These are phyloP conservation scores for Philaethria dido DNA, from an alignment of 2,888 invertebrate species.

Conservation along the genomic window DNA sequence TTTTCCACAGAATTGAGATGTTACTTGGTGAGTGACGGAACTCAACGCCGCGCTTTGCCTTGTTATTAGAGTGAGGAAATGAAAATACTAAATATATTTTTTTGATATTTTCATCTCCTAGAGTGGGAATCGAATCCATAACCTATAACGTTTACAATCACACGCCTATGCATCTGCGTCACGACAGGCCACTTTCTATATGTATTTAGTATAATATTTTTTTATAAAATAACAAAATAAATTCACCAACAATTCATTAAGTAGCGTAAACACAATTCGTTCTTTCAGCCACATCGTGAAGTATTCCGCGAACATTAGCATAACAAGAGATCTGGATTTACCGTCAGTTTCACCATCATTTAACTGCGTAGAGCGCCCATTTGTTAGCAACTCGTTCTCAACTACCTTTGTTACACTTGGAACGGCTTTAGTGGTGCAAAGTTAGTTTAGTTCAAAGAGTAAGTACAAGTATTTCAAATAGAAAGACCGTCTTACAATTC, in stretches of 20 bases:
- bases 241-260: constrained; percentile 3
- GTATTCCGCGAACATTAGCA: constrained; percentile 33
- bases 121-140: no score
- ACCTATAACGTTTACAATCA: no score
- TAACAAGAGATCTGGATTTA: constrained; percentile 41
- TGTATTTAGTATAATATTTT: neutral
- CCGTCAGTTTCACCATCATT: constrained; percentile 41
- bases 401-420: constrained; percentile 42
- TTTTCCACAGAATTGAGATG: no score
- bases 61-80: no score
- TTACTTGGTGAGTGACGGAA: no score
- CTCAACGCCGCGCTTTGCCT: no score
- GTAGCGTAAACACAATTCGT: constrained; percentile 14
- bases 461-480: constrained; percentile 29
- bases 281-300: constrained; percentile 23
- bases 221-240: neutral
- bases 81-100: no score
- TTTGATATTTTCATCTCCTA: no score
- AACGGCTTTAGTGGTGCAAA: constrained; percentile 43
- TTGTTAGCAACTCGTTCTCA: constrained; percentile 43
- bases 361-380: constrained; percentile 42
- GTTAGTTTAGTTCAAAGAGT: constrained; percentile 39
- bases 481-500: constrained; percentile 37
- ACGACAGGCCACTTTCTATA: no score
- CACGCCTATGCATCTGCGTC: no score